A percentile compares a stretch with the other conserved stretches of the same genome.
These are phyloP conservation scores for Eristalis intricaria DNA, from an alignment of 2,888 invertebrate species.

Conservation along the genomic window DNA sequence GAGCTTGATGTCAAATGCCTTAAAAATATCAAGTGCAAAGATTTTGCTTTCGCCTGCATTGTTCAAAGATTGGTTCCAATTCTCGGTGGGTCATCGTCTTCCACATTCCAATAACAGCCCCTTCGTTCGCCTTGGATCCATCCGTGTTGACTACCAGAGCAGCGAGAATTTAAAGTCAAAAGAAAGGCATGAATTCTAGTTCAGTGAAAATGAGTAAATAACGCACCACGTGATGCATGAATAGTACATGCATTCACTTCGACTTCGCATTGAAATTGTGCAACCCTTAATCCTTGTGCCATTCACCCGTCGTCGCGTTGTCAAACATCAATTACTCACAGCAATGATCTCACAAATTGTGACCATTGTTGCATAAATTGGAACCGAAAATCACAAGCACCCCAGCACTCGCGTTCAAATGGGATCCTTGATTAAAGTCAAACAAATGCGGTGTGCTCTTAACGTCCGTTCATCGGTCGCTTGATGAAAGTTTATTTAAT, in stretches of 20 bases:
- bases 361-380: neutral
- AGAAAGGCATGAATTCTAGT: too few species aligned
- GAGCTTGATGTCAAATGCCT: too few species aligned
- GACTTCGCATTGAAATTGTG: neutral
- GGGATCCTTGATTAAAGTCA: constrained; percentile 53
- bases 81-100: too few species aligned
- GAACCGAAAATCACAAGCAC: constrained; percentile 10
- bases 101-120: too few species aligned
- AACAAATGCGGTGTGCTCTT: constrained; percentile 58
- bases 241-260: neutral
- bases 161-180: too few species aligned
- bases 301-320: neutral
- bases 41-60: too few species aligned
- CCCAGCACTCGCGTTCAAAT: constrained; percentile 1
- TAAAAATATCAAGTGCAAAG: too few species aligned
- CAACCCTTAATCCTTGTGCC: neutral
- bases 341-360: constrained; percentile 13
- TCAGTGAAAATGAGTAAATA: neutral
- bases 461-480: constrained; percentile 24
- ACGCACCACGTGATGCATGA: neutral
- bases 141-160: too few species aligned
- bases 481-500: constrained; percentile 60
- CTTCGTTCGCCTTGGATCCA: too few species aligned
- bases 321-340: neutral
- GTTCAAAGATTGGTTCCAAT: too few species aligned